phyloP scores from a whole-genome alignment of 2,888 invertebrate genomes.

The Lithodes maja region DNA sequence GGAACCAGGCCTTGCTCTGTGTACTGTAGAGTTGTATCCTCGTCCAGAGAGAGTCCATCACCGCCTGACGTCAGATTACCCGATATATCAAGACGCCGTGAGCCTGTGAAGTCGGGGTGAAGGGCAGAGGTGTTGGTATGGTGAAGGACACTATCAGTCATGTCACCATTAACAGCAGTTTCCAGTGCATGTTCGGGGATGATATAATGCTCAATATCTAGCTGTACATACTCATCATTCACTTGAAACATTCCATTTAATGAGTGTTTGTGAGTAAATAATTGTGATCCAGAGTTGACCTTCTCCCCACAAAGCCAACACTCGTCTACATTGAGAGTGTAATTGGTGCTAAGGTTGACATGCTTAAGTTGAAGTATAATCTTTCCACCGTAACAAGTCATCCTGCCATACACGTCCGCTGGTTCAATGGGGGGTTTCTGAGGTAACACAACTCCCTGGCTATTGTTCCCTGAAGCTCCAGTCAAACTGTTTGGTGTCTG shows the following conservation, averaged over 20 bases:
- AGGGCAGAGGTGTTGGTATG: constrained; percentile 33
- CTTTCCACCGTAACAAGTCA: constrained; percentile 67
- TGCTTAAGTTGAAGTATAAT: constrained; percentile 66
- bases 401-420: constrained; percentile 69
- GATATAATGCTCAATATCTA: constrained; percentile 69
- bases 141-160: constrained; percentile 45
- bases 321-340: constrained; percentile 67
- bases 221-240: constrained; percentile 68
- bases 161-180: constrained; percentile 42
- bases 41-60: constrained; percentile 12
- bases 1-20: constrained; percentile 38
- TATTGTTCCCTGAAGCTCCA: constrained; percentile 16
- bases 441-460: constrained; percentile 33
- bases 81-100: constrained; percentile 44
- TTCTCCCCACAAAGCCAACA: constrained; percentile 70
- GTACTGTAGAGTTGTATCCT: constrained; percentile 35
- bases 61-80: constrained; percentile 34
- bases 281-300: constrained; percentile 58
- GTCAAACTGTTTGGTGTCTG: constrained; percentile 43
- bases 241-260: constrained; percentile 69
- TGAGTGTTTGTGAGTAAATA: constrained; percentile 67
- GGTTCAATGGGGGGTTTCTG: constrained; percentile 62
- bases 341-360: constrained; percentile 66
- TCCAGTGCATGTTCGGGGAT: constrained; percentile 69
- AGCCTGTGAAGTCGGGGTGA: constrained; percentile 33